Base-by-base conservation (phyloP, 2,888 invertebrate genomes). In the Andrena bucephala region DNA sequence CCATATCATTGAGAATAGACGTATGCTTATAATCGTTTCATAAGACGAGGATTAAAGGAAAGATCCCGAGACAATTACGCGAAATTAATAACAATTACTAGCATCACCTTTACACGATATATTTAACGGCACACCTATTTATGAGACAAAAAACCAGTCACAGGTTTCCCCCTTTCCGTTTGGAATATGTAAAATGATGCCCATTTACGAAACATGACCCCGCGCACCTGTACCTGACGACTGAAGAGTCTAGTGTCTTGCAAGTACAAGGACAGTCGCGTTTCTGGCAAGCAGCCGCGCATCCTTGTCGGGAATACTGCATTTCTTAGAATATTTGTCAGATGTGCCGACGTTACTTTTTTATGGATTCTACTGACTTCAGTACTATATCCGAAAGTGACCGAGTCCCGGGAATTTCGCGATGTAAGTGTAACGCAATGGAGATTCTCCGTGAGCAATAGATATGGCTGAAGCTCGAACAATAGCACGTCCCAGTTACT, bases 281-380 rank as follows among this genome's bases (percentile, higher is more conserved):
- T 84, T 90, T 87, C 85, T 91, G 91, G 91, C 91, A 91, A 73
- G 36, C 20, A 69, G 81, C 86, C 87, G 90, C 91, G 90, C 91
- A 90, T 80, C 86, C 73, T 74, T 63, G 50, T 69, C 60, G 78
- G 68, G 74, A 87, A 80, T 85, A 81, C 88, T 68, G 85, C 80
- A 86, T 81, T 82, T 80, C 70, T 24, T 68, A 69, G 74, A 70
- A 85, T 72, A 84, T 77, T 76, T 76, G 59, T 66, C 81, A 85
- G 87, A 81, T 77, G 66, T 71, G 42, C 42, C 13, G 42, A 71
- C 63, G 36, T 42, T 42, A 52, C 29, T 27, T 8, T 54, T 70
- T 29, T 60, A 33, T 24, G 63, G 70, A 81, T 67, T 66, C 54
- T 54, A 68, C 50, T 33, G 73, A 77, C 79, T 83, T 77, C 80